phyloP scores from a whole-genome alignment of 2,888 invertebrate species.

The Drosophila macrospina region DNA sequence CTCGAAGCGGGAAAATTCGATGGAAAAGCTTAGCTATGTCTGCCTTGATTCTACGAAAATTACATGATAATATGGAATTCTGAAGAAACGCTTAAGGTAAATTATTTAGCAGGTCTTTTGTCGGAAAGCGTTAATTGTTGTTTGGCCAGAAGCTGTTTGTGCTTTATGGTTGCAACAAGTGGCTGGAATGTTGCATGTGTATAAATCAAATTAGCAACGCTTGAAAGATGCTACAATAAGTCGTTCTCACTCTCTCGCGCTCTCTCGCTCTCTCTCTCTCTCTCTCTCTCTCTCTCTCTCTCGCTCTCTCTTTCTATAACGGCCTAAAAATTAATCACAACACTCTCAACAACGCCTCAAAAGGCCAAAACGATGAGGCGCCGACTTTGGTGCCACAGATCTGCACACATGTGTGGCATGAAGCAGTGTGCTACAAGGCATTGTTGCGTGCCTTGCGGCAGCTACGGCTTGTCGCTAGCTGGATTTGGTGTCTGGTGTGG shows the following conservation, averaged over 20 bases:
- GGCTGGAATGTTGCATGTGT: constrained; percentile 45
- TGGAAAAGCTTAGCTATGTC: background rate
- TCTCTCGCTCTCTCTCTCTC: background rate
- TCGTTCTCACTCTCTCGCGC: background rate
- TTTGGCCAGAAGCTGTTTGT: constrained; percentile 1
- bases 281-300: background rate
- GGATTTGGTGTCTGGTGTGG: background rate
- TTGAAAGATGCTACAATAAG: constrained; percentile 5
- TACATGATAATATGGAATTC: constrained; percentile 11
- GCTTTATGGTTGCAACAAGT: constrained; percentile 53
- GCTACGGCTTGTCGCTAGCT: background rate
- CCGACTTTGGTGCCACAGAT: constrained; percentile 9
- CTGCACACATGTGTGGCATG: constrained; percentile 33
- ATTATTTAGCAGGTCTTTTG: constrained; percentile 7
- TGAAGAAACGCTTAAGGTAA: background rate
- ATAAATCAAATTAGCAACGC: constrained; percentile 57
- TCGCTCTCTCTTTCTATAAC: constrained; percentile 14
- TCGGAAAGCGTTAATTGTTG: constrained; percentile 17
- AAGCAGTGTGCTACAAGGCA: constrained; percentile 12
- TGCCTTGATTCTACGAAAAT: background rate
- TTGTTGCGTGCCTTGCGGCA: constrained; percentile 8
- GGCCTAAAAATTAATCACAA: constrained; percentile 60
- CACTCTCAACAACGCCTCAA: constrained; percentile 17
- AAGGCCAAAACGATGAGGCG: constrained; percentile 21
- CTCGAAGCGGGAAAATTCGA: background rate